Base-by-base conservation (phyloP, 2,888 invertebrate species). In the Leptopilina drosophilae region DNA sequence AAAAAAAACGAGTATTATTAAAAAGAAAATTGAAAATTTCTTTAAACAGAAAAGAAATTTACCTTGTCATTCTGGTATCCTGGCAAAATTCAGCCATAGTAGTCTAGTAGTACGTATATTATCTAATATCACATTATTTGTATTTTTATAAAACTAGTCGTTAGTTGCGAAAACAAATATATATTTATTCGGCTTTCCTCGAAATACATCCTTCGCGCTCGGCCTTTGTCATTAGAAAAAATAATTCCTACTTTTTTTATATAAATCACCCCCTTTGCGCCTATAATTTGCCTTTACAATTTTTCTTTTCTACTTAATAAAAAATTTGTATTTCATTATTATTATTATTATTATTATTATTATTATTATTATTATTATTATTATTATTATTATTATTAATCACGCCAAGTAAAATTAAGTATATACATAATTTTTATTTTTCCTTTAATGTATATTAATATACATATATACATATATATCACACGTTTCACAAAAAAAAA, bases 101-200 rank as follows among this genome's bases (percentile, higher is more conserved):
- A 87, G 87, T 87, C 88, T 85, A 88, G 90, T 90, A 90, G 90
- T 89, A 89, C 86, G 87, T 90, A 89, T 80, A 86, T 85, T 49
- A 49, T 49, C 49, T 49, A 82, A 85, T 83, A 88, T 85, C 40
- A 73, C 56, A 69, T 2, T 59, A 62, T 85, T 87, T 82, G 86
- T 85, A 88, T 86, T 79, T 86, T 83, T 83, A 85, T 84, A 81
- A 84, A 86, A 88, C 88, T 88, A 88, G 88, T 88, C 88, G 88
- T 88, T 88, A 88, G 88, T 87, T 87, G 85, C 87, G 87, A 87
- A 86, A 87, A 86, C 86, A 80, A 82, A 78, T 77, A 81, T 49
- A 85, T 84, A 84, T 84, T 87, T 86, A 87, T 87, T 86, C 87
- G 86, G 85, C 87, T 86, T 84, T 79, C 86, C 86, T 86, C 84